Evolutionary conservation across 2,113 vertebrate genomes (phyloP), one percentile per base, ranked within the genome.

Genomic region (Oncorhynchus kisutch): DNA sequence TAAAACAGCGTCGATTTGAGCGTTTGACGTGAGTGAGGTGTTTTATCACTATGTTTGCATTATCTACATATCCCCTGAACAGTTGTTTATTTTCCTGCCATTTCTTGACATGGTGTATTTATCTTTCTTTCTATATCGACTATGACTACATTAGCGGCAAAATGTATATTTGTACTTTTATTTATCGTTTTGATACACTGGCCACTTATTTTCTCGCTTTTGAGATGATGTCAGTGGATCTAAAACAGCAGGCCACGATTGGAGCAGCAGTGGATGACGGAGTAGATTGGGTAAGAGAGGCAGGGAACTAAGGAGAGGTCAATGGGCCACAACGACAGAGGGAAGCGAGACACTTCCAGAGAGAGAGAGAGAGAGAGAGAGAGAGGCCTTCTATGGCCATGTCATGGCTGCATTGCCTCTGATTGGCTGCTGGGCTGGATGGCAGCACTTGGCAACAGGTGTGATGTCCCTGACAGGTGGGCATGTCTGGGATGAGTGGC

Each of bases 381-480:
- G 31, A 48, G 65, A 5, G 13, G 31, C 95, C 91, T 87, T 95
- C 87, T 95, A 92, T 93, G 94, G 94, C 82, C 81, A 92, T 88
- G 70, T 81, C 82, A 83, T 75, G 70, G 34, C 86, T 83, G 67
- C 45, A 7, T 51, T 73, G n/a, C 16, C 76, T 88, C 71, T 64
- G 82, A 92, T 94, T 94, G 91, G 93, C 70, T 86, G 86, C 60
- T 81, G 87, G 74, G 27, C 79, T 74, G 73, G 76, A 72, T 87
- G 85, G 77, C 82, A 84, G 84, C 76, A 73, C 77, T 83, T 90
- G 93, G 88, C 92, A 94, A 91, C 94, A 95, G 93, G 93, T 95
- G 94, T 84, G 66, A 88, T 76, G 90, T 80, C 66, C 79, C 2
- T 90, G 94, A 91, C 94, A 95, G 92, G 91, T 94, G 90, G 83